These are phyloP conservation scores for Morinoia aosen DNA, from an alignment of 2,888 invertebrate species.

Conservation along the genomic window DNA sequence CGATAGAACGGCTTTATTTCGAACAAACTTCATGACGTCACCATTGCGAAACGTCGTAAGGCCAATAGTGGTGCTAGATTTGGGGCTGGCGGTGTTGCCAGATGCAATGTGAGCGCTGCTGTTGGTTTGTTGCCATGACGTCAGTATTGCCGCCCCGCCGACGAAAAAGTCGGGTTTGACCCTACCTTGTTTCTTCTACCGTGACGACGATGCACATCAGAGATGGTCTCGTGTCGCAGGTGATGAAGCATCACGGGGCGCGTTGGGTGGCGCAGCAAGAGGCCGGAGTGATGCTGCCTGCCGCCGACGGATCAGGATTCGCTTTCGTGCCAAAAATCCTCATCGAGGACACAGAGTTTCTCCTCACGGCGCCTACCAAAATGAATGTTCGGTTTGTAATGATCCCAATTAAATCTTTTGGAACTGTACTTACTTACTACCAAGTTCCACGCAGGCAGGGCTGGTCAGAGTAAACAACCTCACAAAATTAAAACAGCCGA, in stretches of 20 bases:
- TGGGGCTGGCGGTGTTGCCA: too few relatives aligned
- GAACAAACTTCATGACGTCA: too few relatives aligned
- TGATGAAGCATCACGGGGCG: constrained; percentile 49
- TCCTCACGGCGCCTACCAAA: constrained; percentile 21
- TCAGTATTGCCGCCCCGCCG: too few relatives aligned
- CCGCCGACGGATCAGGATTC: constrained; percentile 56
- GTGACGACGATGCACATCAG: too few relatives aligned
- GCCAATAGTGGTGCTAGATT: too few relatives aligned
- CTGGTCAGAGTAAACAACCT: background rate
- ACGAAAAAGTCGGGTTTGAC: too few relatives aligned
- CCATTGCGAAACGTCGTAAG: too few relatives aligned
- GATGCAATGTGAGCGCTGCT: too few relatives aligned
- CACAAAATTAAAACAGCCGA: background rate
- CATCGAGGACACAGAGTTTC: constrained; percentile 59
- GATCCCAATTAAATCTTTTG: background rate
- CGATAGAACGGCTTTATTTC: too few relatives aligned
- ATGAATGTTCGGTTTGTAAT: constrained; percentile 10
- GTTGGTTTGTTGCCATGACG: too few relatives aligned
- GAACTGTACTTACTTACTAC: background rate
- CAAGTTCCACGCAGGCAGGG: background rate
- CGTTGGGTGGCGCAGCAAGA: constrained; percentile 57
- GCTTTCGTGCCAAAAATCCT: constrained; percentile 64
- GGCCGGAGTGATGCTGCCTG: constrained; percentile 62
- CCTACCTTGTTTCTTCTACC: too few relatives aligned
- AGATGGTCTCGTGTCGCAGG: background rate